A percentile compares a stretch with the other conserved stretches of the same genome.
Conservation (phyloP, 2,888 invertebrate species). For the Trachelus tabidus region DNA sequence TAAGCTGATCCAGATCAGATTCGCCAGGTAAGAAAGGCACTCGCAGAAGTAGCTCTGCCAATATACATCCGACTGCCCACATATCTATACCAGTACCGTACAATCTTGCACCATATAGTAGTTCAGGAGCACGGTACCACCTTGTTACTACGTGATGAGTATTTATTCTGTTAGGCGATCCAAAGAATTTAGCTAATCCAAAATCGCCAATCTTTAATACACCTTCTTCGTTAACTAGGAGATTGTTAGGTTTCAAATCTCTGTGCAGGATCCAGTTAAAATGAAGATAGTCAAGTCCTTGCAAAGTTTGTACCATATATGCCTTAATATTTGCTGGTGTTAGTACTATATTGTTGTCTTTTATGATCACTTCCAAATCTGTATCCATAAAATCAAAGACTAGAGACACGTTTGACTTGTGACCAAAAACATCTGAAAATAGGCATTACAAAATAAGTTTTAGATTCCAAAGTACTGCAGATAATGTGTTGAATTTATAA, state of each 20-base stretch:
- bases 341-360: constrained; percentile 88
- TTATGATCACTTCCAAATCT: constrained; percentile 94
- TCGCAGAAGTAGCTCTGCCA: constrained; percentile 92
- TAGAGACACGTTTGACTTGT: constrained; percentile 96
- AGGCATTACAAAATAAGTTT: constrained; percentile 4
- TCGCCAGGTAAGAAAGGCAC: constrained; percentile 97
- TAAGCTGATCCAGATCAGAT: constrained; percentile 95
- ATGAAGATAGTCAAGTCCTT: constrained; percentile 95
- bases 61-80: constrained; percentile 98
- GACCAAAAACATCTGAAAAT: constrained; percentile 93
- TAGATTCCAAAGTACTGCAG: constrained; percentile 9
- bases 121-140: constrained; percentile 94
- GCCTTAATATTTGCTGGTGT: constrained; percentile 95
- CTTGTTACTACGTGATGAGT: constrained; percentile 98
- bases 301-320: constrained; percentile 93
- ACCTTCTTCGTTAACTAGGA: constrained; percentile 91
- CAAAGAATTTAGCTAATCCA: constrained; percentile 97
- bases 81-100: constrained; percentile 98
- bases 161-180: constrained; percentile 94
- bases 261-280: constrained; percentile 96
- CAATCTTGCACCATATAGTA: constrained; percentile 93
- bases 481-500: not conserved
- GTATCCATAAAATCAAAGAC: constrained; percentile 99
- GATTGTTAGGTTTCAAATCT: constrained; percentile 99
- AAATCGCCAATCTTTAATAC: constrained; percentile 98